Base-by-base conservation (phyloP, 1,140 invertebrate species). In the Fopius arisanus region DNA sequence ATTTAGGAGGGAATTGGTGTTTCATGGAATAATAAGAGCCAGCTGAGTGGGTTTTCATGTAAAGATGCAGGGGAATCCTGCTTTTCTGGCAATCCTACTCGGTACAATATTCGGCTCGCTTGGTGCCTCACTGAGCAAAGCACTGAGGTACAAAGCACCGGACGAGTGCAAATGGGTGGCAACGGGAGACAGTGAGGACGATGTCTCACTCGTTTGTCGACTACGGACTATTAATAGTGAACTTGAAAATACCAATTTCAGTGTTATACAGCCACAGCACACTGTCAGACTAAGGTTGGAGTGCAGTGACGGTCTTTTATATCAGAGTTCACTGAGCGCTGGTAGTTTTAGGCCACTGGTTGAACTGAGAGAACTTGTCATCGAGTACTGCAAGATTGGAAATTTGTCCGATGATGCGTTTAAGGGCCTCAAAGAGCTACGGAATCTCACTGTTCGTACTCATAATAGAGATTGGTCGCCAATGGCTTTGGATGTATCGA, bases 351-450 rank as follows among this genome's bases (percentile, higher is more conserved):
- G 93, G 63, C 93, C 94, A 73, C 87, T 97, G 67, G 90, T 94
- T 33, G 95, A 96, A 83, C 87, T 97, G 51, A 91, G 92, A 51
- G 93, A 96, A 76, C 90, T 97, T 4, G 93, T 93, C 10, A 95
- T 98, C 70, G 95, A 97, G 83, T 95, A 94, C 78, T 98, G 96
- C 87, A 96, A 96, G 88, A 94, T 98, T 72, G 92, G 93, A 33
- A 95, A 96, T 82, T 89, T 98, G 21, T 95, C 95, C 2, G 93
- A 94, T 66, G 94, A 94, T 14, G 94, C 95, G 0, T 96, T 97
- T 79, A 91, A 92, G 12, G 94, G 94, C 2, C 89, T 96, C 12
- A 91, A 92, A 48, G 93, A 96, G 83, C 88, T 97, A 54, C 89
- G 94, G 71, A 96, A 96, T 86, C 89, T 97, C 33, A 96, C 95